These are phyloP conservation scores for Mobula birostris DNA, from an alignment of 2,113 vertebrate genomes.

Conservation along the genomic window DNA sequence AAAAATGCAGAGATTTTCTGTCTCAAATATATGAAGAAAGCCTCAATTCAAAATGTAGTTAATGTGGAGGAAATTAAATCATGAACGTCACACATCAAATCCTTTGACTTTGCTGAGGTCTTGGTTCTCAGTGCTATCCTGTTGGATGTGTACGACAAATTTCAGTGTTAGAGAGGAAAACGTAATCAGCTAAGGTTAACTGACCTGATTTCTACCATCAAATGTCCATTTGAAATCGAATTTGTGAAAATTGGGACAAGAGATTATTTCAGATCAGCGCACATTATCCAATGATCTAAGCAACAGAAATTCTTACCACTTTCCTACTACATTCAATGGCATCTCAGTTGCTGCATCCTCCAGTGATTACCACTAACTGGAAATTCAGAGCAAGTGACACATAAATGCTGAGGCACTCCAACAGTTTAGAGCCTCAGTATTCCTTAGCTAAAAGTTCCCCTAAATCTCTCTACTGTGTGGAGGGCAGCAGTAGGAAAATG, in stretches of 20 bases:
- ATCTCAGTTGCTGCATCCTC: background rate
- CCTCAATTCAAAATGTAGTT: background rate
- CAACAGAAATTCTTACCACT: background rate
- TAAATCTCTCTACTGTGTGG: too few relatives aligned
- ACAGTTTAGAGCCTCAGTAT: background rate
- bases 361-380: background rate
- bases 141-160: background rate
- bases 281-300: background rate
- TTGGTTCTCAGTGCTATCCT: background rate
- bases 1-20: background rate
- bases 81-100: background rate
- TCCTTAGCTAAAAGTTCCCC: background rate
- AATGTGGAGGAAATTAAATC: background rate
- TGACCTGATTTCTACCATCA: background rate
- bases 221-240: background rate
- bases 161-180: background rate
- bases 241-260: background rate
- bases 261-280: background rate
- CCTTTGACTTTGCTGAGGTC: background rate
- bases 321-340: background rate
- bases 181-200: background rate
- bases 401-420: background rate
- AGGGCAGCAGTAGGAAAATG: background rate
- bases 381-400: background rate
- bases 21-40: background rate